These are phyloP conservation scores for Drosophila mojavensis DNA, from an alignment of 1,140 invertebrate genomes.

Conservation along the genomic window DNA sequence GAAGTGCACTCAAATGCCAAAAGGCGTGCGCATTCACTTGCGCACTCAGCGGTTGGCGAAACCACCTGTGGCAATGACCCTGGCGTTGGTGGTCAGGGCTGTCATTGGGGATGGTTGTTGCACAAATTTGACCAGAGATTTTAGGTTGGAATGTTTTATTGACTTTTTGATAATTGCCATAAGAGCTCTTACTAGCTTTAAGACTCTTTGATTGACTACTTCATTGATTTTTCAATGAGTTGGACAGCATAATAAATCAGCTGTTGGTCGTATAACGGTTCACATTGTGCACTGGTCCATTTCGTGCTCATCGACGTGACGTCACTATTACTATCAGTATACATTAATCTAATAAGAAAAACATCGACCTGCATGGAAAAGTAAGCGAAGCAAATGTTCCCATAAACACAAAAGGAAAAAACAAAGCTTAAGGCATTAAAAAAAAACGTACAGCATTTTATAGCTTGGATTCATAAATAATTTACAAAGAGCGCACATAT, in stretches of 20 bases:
- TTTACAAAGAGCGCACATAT: not conserved
- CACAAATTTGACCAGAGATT: too few species aligned
- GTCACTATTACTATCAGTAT: not conserved
- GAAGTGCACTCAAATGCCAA: conserved; percentile 51
- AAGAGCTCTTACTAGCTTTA: not conserved
- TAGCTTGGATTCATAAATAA: not conserved
- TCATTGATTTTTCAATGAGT: conserved; percentile 17
- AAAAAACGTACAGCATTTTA: not conserved
- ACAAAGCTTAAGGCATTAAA: not conserved
- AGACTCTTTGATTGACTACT: not conserved
- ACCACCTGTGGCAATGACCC: conserved; percentile 37
- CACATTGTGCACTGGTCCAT: not conserved
- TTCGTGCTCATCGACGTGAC: not conserved
- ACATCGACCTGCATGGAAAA: too few species aligned
- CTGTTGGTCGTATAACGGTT: not conserved
- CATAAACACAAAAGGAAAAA: too few species aligned
- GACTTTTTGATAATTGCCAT: too few species aligned
- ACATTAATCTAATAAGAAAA: not conserved
- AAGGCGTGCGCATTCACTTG: not conserved
- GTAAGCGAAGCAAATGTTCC: too few species aligned
- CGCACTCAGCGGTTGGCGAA: not conserved
- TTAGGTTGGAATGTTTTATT: too few species aligned
- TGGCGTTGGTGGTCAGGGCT: not conserved
- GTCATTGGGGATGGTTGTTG: not conserved
- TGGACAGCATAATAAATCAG: not conserved